A percentile compares a stretch with the other conserved stretches of the same genome.
Conservation (phyloP, 2,797 vertebrate species). For the Gambelia wislizenii region DNA sequence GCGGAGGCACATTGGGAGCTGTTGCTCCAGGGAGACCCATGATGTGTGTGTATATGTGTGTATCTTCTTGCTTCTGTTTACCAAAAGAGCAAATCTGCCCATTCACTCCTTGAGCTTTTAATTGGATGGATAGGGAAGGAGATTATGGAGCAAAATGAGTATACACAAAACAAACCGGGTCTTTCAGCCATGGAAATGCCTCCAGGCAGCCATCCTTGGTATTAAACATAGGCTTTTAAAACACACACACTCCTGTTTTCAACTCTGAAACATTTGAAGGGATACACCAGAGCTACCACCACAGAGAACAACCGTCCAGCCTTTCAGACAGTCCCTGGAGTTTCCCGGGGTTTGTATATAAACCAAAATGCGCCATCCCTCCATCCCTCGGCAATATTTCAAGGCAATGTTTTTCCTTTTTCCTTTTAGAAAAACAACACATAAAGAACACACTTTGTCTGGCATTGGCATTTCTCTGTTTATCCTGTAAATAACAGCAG, state of each 20-base stretch:
- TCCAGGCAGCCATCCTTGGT: not conserved
- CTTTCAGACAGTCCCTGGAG: not conserved
- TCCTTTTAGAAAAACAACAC: not conserved
- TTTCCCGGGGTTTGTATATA: not conserved
- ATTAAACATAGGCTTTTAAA: not conserved
- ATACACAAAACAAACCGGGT: not conserved
- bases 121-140: not conserved
- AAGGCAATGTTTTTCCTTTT: not conserved
- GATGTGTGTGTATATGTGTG: too few relatives aligned
- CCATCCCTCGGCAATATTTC: conserved; percentile 2
- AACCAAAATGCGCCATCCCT: not conserved
- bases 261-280: too few relatives aligned
- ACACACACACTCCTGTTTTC: too few relatives aligned
- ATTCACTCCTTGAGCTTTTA: not conserved
- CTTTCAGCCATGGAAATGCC: not conserved
- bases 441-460: not conserved
- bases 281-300: not conserved
- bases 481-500: not conserved
- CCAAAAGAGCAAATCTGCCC: not conserved
- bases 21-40: too few relatives aligned
- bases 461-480: not conserved
- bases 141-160: not conserved
- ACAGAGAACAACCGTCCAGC: too few relatives aligned
- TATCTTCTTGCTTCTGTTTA: not conserved
- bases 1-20: not conserved